These are phyloP conservation scores for Cervus canadensis DNA, from an alignment of 2,113 vertebrate species.

Conservation along the genomic window DNA sequence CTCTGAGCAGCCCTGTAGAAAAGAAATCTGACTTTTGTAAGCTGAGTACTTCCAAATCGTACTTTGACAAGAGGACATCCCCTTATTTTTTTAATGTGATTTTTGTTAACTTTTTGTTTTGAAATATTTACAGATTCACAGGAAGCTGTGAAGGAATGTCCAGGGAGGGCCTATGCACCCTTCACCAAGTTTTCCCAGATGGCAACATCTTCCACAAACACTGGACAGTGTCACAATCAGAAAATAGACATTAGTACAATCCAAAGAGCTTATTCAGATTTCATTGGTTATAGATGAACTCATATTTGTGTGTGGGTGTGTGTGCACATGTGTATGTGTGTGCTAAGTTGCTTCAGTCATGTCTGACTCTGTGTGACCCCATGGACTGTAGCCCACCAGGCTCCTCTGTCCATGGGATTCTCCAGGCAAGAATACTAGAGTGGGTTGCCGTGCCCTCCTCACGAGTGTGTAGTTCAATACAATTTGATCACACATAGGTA, in stretches of 20 bases:
- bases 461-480: background rate
- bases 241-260: background rate
- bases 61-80: background rate
- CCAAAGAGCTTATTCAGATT: background rate
- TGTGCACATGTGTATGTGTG: background rate
- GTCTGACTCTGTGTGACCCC: background rate
- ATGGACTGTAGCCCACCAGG: background rate
- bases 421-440: background rate
- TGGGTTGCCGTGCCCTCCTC: background rate
- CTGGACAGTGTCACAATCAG: background rate
- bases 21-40: background rate
- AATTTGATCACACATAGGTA: background rate
- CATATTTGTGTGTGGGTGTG: background rate
- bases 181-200: background rate
- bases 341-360: background rate
- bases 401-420: background rate
- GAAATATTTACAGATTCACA: slow-evolving; percentile 14
- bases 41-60: background rate
- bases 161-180: background rate
- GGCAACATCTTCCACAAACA: background rate
- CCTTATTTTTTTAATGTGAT: background rate
- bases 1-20: background rate
- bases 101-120: slow-evolving; percentile 32
- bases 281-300: background rate
- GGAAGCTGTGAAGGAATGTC: slow-evolving; percentile 24